A percentile compares a stretch with the other conserved stretches of the same genome.
phyloP scores from a whole-genome alignment of 2,888 invertebrate genomes.

The Drosophila pseudotalamancana region DNA sequence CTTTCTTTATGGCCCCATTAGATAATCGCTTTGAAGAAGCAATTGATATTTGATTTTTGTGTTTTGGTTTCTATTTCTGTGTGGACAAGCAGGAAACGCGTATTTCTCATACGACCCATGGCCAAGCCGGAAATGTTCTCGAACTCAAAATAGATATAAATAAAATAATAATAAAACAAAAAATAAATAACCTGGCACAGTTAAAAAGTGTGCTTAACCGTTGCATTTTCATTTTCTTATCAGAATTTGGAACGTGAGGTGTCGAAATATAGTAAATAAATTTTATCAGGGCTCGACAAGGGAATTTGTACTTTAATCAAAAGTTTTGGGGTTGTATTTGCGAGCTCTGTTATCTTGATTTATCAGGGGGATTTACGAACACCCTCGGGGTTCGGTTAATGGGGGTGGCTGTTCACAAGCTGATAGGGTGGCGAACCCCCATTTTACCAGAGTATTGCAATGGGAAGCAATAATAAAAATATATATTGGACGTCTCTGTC shows the following conservation, averaged over 20 bases:
- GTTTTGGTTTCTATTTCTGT: conserved; percentile 1
- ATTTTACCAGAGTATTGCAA: conserved; percentile 1
- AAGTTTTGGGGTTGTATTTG: conserved; percentile 10
- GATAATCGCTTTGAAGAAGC: conserved; percentile 25
- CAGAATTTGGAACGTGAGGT: conserved; percentile 17
- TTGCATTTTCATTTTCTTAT: not conserved
- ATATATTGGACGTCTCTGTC: no score
- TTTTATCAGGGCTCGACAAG: no score
- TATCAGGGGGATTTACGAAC: no score
- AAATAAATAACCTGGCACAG: conserved; percentile 12
- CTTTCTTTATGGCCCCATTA: conserved; percentile 18
- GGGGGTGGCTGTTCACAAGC: conserved; percentile 2
- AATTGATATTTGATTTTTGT: conserved; percentile 28
- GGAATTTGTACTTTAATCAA: conserved; percentile 16
- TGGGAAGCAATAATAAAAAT: not conserved
- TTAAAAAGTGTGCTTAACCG: not conserved
- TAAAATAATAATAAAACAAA: not conserved
- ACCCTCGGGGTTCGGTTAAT: conserved; percentile 4
- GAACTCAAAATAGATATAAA: conserved; percentile 34
- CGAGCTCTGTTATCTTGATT: no score
- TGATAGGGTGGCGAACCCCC: conserved; percentile 3
- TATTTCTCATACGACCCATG: conserved; percentile 4
- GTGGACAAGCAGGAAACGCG: conserved; percentile 6
- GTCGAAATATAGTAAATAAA: not conserved
- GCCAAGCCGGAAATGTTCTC: conserved; percentile 32